A percentile compares a stretch with the other conserved stretches of the same genome.
These are phyloP conservation scores for Bombylius discolor DNA, from an alignment of 2,888 invertebrate species.

Conservation along the genomic window DNA sequence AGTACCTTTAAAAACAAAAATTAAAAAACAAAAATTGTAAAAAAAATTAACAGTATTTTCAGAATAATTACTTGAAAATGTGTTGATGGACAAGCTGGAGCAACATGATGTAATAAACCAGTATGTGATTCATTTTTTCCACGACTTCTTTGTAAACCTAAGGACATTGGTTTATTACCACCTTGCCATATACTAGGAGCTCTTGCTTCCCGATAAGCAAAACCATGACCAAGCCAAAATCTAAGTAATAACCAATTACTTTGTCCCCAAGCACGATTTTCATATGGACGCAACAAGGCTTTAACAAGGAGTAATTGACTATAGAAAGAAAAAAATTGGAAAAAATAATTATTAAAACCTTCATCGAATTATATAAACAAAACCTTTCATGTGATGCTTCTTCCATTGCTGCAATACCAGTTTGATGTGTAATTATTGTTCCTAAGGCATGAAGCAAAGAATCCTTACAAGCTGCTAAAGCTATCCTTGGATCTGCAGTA, in stretches of 20 bases:
- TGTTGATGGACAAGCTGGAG: slow-evolving; percentile 33
- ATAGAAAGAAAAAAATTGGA: not conserved
- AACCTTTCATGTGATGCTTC: slow-evolving; percentile 38
- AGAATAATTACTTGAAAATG: slow-evolving; percentile 24
- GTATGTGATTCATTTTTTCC: slow-evolving; percentile 35
- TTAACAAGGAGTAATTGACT: slow-evolving; percentile 52
- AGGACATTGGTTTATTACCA: slow-evolving; percentile 25
- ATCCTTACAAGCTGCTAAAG: slow-evolving; percentile 61
- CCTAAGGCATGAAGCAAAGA: slow-evolving; percentile 63
- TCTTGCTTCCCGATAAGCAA: slow-evolving; percentile 55
- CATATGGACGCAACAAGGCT: slow-evolving; percentile 61
- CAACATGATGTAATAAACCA: slow-evolving; percentile 33
- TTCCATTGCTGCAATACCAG: slow-evolving; percentile 59
- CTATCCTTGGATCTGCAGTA: slow-evolving; percentile 61
- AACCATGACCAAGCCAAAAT: slow-evolving; percentile 71
- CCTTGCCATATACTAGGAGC: slow-evolving; percentile 44
- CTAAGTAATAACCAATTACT: slow-evolving; percentile 73
- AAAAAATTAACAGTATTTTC: not conserved
- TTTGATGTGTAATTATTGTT: slow-evolving; percentile 59
- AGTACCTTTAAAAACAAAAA: slow-evolving; percentile 38
- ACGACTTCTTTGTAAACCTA: slow-evolving; percentile 31
- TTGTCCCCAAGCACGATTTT: slow-evolving; percentile 71
- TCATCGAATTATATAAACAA: not conserved
- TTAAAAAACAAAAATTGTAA: not conserved
- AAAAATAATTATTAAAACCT: not conserved